phyloP scores from a whole-genome alignment of 2,113 vertebrate species.

The Malurus elegans region DNA sequence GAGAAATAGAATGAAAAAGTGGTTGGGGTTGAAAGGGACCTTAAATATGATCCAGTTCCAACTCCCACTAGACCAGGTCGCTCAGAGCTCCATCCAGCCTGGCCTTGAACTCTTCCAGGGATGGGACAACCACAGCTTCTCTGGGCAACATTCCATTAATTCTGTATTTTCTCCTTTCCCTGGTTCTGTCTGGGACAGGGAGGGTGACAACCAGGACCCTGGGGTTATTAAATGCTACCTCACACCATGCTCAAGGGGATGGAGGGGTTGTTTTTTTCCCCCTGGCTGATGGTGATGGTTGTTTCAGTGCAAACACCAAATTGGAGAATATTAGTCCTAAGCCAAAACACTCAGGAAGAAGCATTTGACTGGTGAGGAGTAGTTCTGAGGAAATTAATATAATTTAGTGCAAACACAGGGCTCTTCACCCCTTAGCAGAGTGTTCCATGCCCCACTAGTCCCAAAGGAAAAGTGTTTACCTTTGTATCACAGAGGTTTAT shows the following conservation, averaged over 20 bases:
- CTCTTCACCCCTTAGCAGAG: background rate
- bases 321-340: background rate
- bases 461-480: background rate
- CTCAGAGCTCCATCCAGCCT: background rate
- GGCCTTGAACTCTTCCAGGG: background rate
- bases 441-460: background rate
- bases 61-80: too few relatives aligned
- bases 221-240: background rate
- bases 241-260: background rate
- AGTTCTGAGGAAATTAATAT: background rate
- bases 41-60: background rate
- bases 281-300: background rate
- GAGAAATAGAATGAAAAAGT: background rate
- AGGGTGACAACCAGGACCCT: background rate
- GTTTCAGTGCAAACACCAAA: background rate
- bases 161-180: background rate
- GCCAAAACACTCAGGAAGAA: background rate
- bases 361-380: background rate
- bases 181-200: background rate
- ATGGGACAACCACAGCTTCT: background rate
- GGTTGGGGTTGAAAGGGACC: accelerated
- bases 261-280: background rate
- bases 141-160: background rate
- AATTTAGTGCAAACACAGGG: background rate
- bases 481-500: background rate